These are phyloP conservation scores for Erynnis tages DNA, from an alignment of 2,888 invertebrate genomes.

Conservation along the genomic window DNA sequence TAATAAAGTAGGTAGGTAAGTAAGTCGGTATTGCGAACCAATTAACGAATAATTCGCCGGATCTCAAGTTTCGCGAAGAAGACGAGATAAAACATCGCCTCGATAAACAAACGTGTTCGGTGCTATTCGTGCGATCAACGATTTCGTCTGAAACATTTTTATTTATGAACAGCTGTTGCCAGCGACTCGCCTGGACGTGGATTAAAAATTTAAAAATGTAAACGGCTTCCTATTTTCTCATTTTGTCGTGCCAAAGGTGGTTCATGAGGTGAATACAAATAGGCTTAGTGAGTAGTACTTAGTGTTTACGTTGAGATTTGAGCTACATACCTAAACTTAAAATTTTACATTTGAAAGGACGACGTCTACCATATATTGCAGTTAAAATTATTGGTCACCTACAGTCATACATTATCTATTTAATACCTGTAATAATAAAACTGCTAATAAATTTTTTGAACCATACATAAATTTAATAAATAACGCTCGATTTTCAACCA, in stretches of 20 bases:
- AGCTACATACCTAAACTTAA: too few relatives aligned
- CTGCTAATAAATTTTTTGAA: too few relatives aligned
- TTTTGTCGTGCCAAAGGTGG: constrained; percentile 5
- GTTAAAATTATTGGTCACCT: too few relatives aligned
- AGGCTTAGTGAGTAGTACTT: too few relatives aligned
- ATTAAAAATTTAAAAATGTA: constrained; percentile 20
- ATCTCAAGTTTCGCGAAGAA: not conserved
- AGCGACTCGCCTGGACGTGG: constrained; percentile 1
- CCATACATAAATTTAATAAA: too few relatives aligned
- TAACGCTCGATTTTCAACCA: too few relatives aligned
- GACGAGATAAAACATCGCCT: constrained; percentile 1
- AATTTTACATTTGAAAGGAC: not conserved
- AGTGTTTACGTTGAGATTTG: too few relatives aligned
- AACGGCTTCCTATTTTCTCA: constrained; percentile 10
- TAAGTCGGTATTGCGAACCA: not conserved
- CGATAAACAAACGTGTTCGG: constrained; percentile 4
- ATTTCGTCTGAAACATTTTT: constrained; percentile 6
- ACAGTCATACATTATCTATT: too few relatives aligned
- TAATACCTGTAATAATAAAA: too few relatives aligned
- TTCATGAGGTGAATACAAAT: constrained; percentile 1
- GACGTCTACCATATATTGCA: too few relatives aligned
- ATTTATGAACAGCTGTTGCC: constrained; percentile 11
- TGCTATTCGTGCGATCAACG: not conserved
- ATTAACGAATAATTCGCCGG: constrained; percentile 1
- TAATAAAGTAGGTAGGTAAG: not conserved